Evolutionary conservation across 2,113 vertebrate species (phyloP), one percentile per base, ranked within the genome.

Genomic region (Peromyscus californicus): DNA sequence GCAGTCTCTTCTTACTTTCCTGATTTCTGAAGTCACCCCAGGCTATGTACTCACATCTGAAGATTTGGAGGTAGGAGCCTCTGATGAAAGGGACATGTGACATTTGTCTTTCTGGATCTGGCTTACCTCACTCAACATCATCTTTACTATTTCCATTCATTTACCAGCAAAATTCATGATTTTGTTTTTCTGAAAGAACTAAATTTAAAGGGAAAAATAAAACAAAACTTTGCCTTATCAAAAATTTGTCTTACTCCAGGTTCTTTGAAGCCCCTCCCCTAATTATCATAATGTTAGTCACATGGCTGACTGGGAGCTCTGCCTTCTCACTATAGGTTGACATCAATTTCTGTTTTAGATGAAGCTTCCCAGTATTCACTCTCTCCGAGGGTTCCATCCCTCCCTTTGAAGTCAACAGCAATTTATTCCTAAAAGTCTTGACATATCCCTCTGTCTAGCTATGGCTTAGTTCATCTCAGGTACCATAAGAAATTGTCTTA

Each of bases 221-320:
- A 57, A 6, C 36, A 48, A 91, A 84, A 89, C 54, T 22, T n/a
- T 90, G 1, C 33, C 21, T 70, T 42, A 91, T 93, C 2, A 70
- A 61, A 61, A 74, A 22, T 65, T 19, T 90, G 42, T 75, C 45
- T 48, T 48, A 83, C 15, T 80, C 0, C 8, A 75, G 5, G 4
- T 0, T 91, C 2, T 29, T 65, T 33, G 31, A 29, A 39, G 13
- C 0, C 4, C 45, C 26, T 67, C 0, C 9, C 8, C 29, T 67
- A 65, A 36, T 48, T 54, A 67, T 78, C 0, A 90, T 21, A 90
- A 74, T 17, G 13, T 26, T 72, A 26, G 45, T 85, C 7, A 65
- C 2, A 9, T 36, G 67, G 59, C 63, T 74, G 57, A 89, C 59
- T 24, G 79, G 54, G 82, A 93, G 74, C 11, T 67, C 36, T 91